A percentile compares a stretch with the other conserved stretches of the same genome.
phyloP scores from a whole-genome alignment of 1,140 invertebrate species.

The Cheumatopsyche charites region DNA sequence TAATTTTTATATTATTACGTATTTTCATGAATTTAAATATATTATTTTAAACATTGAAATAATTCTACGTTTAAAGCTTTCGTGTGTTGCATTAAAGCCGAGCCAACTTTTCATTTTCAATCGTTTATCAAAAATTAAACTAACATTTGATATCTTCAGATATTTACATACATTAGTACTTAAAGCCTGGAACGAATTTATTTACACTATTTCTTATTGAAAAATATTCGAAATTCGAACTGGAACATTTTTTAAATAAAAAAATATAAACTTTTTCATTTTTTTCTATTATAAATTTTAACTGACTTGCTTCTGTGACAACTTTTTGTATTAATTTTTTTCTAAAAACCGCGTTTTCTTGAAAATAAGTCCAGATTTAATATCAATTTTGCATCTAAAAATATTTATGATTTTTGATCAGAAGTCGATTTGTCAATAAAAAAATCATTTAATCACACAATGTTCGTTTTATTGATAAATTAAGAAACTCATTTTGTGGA shows the following conservation, averaged over 20 bases:
- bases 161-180: background rate
- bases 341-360: no score
- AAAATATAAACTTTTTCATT: background rate
- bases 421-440: no score
- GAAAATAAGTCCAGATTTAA: no score
- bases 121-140: background rate
- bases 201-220: background rate
- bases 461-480: no score
- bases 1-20: background rate
- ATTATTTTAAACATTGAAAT: background rate
- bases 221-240: background rate
- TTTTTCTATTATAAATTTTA: no score
- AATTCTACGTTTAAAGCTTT: slow-evolving; percentile 4
- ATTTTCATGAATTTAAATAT: background rate
- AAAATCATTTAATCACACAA: no score
- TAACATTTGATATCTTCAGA: background rate
- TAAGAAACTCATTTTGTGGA: no score
- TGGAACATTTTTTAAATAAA: background rate
- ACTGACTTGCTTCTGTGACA: no score
- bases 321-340: no score
- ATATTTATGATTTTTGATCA: no score
- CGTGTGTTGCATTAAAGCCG: background rate
- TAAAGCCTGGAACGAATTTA: background rate
- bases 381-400: no score
- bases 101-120: background rate